phyloP scores from a whole-genome alignment of 1,140 invertebrate species.

The Drosophila sturtevanti region DNA sequence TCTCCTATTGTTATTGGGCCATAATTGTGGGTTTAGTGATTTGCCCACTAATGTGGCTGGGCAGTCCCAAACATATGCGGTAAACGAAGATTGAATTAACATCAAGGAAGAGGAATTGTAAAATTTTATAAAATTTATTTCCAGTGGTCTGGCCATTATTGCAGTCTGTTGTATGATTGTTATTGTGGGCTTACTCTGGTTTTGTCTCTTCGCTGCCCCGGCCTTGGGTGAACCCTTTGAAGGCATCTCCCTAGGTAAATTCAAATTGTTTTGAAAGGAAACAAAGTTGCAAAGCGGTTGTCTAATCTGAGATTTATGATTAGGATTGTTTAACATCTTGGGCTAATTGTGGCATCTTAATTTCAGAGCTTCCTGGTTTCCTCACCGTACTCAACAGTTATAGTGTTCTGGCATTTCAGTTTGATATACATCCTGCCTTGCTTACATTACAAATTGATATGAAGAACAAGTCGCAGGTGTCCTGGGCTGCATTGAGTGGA shows the following conservation, averaged over 20 bases:
- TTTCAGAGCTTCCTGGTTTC: conserved; percentile 74
- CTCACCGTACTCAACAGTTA: conserved; percentile 84
- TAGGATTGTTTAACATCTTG: no score
- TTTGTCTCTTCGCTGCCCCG: conserved; percentile 62
- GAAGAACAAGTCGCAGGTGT: conserved; percentile 86
- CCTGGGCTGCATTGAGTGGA: conserved; percentile 86
- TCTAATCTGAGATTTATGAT: no score
- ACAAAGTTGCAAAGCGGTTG: no score
- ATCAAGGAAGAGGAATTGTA: neutral
- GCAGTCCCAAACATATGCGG: conserved; percentile 93
- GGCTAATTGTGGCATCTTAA: neutral
- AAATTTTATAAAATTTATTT: neutral
- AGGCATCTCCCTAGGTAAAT: conserved; percentile 62
- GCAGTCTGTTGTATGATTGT: conserved; percentile 85
- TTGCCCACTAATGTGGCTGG: conserved; percentile 91
- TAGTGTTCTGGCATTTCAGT: conserved; percentile 88
- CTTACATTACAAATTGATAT: conserved; percentile 92
- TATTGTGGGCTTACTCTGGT: conserved; percentile 85
- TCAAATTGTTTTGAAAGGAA: no score
- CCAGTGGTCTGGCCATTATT: conserved; percentile 85
- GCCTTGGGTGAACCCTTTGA: conserved; percentile 68
- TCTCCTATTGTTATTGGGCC: conserved; percentile 91
- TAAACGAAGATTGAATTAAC: conserved; percentile 72
- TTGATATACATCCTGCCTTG: conserved; percentile 91
- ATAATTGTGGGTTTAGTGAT: conserved; percentile 87